These are phyloP conservation scores for Phyllotreta cruciferae DNA, from an alignment of 2,888 invertebrate species.

Conservation along the genomic window DNA sequence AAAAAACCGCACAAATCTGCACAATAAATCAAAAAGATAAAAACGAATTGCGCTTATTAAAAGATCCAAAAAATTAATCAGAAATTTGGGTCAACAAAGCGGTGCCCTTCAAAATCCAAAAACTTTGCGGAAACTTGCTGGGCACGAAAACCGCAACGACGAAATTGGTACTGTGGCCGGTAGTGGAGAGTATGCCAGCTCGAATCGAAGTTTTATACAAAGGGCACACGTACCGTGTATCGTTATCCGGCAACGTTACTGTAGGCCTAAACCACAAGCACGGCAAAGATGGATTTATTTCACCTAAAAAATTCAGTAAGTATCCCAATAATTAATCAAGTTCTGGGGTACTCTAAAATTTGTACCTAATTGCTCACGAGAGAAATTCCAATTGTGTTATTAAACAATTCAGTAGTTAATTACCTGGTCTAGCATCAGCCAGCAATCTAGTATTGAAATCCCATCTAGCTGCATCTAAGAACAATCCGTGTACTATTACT, in stretches of 20 bases:
- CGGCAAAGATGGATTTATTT: conserved; percentile 78
- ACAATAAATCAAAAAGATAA: conserved; percentile 24
- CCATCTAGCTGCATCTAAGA: conserved; percentile 90
- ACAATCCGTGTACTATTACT: conserved; percentile 80
- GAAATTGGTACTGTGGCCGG: conserved; percentile 93
- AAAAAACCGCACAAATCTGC: too few species aligned
- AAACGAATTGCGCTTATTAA: conserved; percentile 5
- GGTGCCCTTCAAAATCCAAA: conserved; percentile 89
- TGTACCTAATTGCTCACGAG: too few species aligned
- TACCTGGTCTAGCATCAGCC: conserved; percentile 80
- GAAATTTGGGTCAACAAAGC: conserved; percentile 84
- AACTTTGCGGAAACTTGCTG: conserved; percentile 69
- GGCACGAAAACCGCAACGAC: conserved; percentile 80
- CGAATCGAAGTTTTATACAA: conserved; percentile 89
- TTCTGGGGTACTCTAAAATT: too few species aligned
- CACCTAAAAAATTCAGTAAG: too few species aligned
- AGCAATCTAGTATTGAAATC: conserved; percentile 70
- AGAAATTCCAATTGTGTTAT: conserved; percentile 38
- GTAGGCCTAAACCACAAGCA: conserved; percentile 73
- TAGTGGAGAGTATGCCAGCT: conserved; percentile 87
- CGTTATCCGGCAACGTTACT: conserved; percentile 66
- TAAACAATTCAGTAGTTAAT: conserved; percentile 21
- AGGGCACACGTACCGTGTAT: conserved; percentile 76
- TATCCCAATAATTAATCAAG: too few species aligned
- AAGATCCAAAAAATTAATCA: conserved; percentile 68